Conservation (phyloP, 2,888 invertebrate species). For the Agrochola circellaris region DNA sequence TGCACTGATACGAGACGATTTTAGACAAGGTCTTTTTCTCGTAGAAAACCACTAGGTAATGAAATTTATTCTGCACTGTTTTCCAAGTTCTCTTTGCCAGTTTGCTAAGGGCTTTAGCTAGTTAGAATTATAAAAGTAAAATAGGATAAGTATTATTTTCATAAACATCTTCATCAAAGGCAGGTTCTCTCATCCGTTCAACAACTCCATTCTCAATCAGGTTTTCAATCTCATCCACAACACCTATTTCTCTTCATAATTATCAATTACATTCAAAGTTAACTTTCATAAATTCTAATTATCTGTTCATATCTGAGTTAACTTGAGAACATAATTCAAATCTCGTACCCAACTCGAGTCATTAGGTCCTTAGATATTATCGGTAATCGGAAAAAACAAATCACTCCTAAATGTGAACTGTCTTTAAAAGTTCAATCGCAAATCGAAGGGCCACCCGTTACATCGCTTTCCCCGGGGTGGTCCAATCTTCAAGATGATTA, state of each 20-base stretch:
- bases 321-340: constrained; percentile 60
- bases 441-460: constrained; percentile 84
- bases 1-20: neutral
- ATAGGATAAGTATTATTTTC: neutral
- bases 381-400: constrained; percentile 72
- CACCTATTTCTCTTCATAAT: constrained; percentile 50
- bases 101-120: neutral
- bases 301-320: constrained; percentile 53
- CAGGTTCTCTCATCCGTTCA: neutral
- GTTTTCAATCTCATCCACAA: constrained; percentile 44
- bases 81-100: neutral
- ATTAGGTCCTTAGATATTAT: constrained; percentile 68
- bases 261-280: constrained; percentile 49
- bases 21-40: neutral
- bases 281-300: constrained; percentile 54
- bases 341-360: constrained; percentile 49
- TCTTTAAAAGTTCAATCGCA: constrained; percentile 83
- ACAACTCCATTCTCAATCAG: constrained; percentile 41
- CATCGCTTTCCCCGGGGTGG: constrained; percentile 84
- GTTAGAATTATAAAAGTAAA: neutral
- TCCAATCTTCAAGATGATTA: constrained; percentile 90
- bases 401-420: constrained; percentile 77
- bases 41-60: neutral
- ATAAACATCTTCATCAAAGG: constrained; percentile 2
- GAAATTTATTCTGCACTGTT: neutral